phyloP scores from a whole-genome alignment of 2,888 invertebrate genomes.

The Hirtodrosophila confusa region DNA sequence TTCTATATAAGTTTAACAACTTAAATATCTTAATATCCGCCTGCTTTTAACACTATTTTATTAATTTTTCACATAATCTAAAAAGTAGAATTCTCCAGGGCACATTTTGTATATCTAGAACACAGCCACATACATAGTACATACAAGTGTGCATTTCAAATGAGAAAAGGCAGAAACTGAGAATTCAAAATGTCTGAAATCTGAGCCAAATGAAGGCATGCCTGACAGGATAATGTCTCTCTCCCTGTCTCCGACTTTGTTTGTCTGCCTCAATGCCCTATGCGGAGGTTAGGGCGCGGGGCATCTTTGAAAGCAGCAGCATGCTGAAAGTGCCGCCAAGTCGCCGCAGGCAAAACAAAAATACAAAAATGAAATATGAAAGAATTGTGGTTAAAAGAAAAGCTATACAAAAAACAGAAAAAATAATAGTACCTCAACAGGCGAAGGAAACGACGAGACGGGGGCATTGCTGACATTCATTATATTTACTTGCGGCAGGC shows the following conservation, averaged over 20 bases:
- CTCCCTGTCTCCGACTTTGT: conserved; percentile 10
- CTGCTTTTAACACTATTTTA: conserved; percentile 16
- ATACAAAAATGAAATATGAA: conserved; percentile 36
- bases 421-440: conserved; percentile 13
- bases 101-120: conserved; percentile 22
- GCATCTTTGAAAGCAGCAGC: conserved; percentile 35
- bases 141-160: conserved; percentile 49
- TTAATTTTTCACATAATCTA: conserved; percentile 22
- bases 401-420: conserved; percentile 1
- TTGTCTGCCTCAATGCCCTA: conserved; percentile 14
- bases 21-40: conserved; percentile 16
- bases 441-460: conserved; percentile 30
- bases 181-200: conserved; percentile 46
- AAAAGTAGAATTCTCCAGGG: conserved; percentile 40
- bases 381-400: conserved; percentile 41
- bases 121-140: conserved; percentile 8
- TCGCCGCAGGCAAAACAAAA: conserved; percentile 49
- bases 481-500: conserved; percentile 48
- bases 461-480: conserved; percentile 66
- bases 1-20: conserved; percentile 16
- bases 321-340: conserved; percentile 51
- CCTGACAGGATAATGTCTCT: conserved; percentile 31
- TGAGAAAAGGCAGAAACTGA: conserved; percentile 21
- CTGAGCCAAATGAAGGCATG: conserved; percentile 37
- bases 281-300: conserved; percentile 6